Evolutionary conservation across 1,140 invertebrate species (phyloP), one percentile per base, ranked within the genome.

Genomic region (Procambarus clarkii): DNA sequence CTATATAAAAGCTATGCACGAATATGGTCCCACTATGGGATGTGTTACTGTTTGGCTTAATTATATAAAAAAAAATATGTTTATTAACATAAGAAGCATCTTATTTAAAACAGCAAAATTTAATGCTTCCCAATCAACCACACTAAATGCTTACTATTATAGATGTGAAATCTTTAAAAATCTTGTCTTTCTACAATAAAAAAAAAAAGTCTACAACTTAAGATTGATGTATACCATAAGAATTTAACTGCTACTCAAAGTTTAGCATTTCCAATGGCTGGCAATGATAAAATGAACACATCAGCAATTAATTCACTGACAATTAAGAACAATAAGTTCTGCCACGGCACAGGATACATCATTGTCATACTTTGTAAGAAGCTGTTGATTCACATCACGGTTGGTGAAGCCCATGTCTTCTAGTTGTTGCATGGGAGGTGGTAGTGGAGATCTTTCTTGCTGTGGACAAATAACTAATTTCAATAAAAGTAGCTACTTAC

Each of bases 371-470:
- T 91, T 91, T 44, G 83, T 91, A 71, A 91, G 89, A 54, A 91
- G 89, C 13, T 74, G 76, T 50, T 86, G 74, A 24, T 91, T 91
- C 21, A 91, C 83, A 50, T 91, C 89, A 54, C 48, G 54, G 83
- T 91, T 91, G 81, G 34, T 69, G 81, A 91, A 91, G 24, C 89
- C 89, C 89, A 91, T 91, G 76, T 91, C 89, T 79, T 76, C 82
- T 11, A 91, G 89, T 46, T 91, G 89, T 60, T 91, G 89, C 74
- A 91, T n/a, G n/a, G 89, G 76, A 11, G 87, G 87, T 50, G 79
- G 78, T 34, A 88, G 79, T 60, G 60, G 64, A 15, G 87, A 15
- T 34, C 9, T 48, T 15, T 80, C 45, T 9, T 24, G 9, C 45
- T 80, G 45, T 34, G 44, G 18, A 48, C 48, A 80, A 64, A 64